These are phyloP conservation scores for Emys orbicularis DNA, from an alignment of 2,797 vertebrate genomes.

Conservation along the genomic window DNA sequence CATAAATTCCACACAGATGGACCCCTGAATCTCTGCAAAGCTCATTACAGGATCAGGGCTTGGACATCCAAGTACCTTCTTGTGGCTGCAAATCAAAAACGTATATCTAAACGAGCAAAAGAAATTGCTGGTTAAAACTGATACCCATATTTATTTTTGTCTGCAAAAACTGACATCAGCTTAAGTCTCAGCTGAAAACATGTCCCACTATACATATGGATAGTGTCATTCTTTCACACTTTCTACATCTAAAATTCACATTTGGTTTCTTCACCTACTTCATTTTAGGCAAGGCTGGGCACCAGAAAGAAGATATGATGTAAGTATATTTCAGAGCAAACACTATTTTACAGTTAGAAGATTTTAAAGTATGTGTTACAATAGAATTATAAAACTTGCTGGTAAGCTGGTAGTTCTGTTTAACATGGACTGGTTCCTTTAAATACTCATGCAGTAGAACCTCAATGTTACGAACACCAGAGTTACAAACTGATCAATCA, in stretches of 20 bases:
- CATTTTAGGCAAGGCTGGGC: constrained; percentile 74
- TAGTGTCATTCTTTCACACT: background rate
- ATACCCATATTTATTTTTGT: background rate
- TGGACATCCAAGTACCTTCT: background rate
- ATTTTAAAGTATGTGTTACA: background rate
- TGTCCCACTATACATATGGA: background rate
- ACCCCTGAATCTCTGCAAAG: background rate
- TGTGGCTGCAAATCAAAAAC: background rate
- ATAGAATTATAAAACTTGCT: background rate
- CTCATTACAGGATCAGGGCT: background rate
- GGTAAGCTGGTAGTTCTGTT: background rate
- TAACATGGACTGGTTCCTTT: background rate
- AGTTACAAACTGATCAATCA: no score
- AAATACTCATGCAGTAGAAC: background rate
- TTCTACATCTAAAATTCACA: background rate
- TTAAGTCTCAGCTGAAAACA: background rate
- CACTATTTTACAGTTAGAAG: background rate
- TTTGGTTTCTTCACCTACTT: constrained; percentile 30
- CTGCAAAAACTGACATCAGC: background rate
- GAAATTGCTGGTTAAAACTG: background rate
- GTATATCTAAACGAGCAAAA: background rate
- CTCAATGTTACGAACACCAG: background rate
- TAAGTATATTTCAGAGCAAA: constrained; percentile 70
- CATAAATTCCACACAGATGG: background rate
- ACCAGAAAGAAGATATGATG: constrained; percentile 80